Conservation (phyloP, 2,797 vertebrate species). For the Malacoraja senta region DNA sequence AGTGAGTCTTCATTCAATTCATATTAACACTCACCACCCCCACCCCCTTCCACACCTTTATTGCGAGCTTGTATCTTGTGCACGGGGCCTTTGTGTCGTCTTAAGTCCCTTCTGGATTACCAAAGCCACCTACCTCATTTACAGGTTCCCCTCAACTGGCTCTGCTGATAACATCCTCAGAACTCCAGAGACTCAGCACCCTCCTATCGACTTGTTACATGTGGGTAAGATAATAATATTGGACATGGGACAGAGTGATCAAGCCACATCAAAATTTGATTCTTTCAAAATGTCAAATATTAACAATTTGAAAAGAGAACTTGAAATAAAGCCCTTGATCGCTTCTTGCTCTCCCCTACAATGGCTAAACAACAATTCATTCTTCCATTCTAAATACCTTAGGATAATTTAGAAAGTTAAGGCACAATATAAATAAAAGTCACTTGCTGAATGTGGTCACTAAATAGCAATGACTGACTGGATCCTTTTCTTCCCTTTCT, state of each 20-base stretch:
- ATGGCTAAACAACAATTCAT: background rate
- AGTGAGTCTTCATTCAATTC: no score
- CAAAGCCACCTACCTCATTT: no score
- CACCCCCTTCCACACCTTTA: no score
- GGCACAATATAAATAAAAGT: background rate
- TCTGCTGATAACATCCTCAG: no score
- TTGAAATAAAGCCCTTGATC: background rate
- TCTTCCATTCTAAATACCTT: background rate
- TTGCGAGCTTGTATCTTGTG: no score
- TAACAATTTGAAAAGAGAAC: background rate
- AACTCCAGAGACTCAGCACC: background rate
- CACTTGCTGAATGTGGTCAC: background rate
- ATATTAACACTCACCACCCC: no score
- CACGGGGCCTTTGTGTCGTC: no score
- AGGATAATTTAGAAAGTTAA: background rate
- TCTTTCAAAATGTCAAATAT: constrained; percentile 8
- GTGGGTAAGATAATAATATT: background rate
- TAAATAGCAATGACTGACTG: background rate
- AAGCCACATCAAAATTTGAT: background rate
- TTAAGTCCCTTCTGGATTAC: no score
- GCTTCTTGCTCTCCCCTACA: background rate
- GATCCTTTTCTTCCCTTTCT: no score
- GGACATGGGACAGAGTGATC: background rate
- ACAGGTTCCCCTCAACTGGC: no score
- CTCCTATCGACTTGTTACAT: background rate